A percentile compares a stretch with the other conserved stretches of the same genome.
Evolutionary conservation across 2,888 invertebrate species (phyloP).

Genomic region (Bombylius discolor): DNA sequence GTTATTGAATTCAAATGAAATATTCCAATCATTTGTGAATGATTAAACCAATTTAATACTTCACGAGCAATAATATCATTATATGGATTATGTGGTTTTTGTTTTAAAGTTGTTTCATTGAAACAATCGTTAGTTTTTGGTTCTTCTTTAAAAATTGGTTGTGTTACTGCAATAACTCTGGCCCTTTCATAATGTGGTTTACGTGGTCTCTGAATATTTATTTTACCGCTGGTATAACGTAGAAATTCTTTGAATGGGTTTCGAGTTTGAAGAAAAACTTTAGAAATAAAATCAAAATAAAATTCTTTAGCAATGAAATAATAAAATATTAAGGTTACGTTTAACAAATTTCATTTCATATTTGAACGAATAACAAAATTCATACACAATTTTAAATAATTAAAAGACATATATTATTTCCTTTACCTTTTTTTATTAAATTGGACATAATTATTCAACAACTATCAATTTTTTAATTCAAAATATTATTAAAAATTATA

Average conservation of each 20-base stretch:
- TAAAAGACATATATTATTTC: no score
- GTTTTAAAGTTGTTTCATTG: slow-evolving; percentile 24
- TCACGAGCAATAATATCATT: slow-evolving; percentile 60
- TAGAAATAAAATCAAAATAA: not conserved
- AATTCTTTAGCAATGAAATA: no score
- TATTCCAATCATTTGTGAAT: slow-evolving; percentile 57
- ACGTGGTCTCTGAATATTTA: slow-evolving; percentile 63
- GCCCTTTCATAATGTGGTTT: slow-evolving; percentile 57
- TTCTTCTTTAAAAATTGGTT: slow-evolving; percentile 46
- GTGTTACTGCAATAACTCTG: slow-evolving; percentile 48
- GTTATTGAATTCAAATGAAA: slow-evolving; percentile 59
- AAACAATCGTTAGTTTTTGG: slow-evolving; percentile 43
- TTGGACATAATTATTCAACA: no score
- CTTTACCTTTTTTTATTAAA: no score
- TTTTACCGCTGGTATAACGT: slow-evolving; percentile 54
- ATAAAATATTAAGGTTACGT: no score
- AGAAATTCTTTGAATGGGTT: slow-evolving; percentile 42
- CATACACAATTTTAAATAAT: no score
- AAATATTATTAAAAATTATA: no score
- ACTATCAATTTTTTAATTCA: no score
- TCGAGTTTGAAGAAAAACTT: slow-evolving; percentile 38
- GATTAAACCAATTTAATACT: slow-evolving; percentile 53
- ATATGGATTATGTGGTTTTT: slow-evolving; percentile 51
- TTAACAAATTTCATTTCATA: not conserved
- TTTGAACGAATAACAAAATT: no score